phyloP scores from a whole-genome alignment of 1,140 invertebrate species.

The Polypedilum vanderplanki region DNA sequence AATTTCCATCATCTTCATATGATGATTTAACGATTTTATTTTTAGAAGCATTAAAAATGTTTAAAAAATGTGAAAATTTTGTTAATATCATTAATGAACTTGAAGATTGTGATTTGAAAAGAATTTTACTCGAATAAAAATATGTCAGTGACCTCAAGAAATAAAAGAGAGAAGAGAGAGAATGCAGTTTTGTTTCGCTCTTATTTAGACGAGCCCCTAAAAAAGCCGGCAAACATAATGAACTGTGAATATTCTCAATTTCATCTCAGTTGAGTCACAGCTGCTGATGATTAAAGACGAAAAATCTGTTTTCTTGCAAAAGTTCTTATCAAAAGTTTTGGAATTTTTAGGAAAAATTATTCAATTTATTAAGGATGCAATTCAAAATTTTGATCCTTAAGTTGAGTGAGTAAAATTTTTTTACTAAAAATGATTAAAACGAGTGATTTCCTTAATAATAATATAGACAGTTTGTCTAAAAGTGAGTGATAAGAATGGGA shows the following conservation, averaged over 20 bases:
- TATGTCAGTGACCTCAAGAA: neutral
- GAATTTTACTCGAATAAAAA: neutral
- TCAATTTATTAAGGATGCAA: neutral
- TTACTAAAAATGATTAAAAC: neutral
- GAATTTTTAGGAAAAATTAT: neutral
- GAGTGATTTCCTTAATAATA: neutral
- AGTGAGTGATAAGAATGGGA: neutral
- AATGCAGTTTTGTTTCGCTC: neutral
- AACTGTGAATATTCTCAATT: neutral
- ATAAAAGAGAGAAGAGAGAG: neutral
- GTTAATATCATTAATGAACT: neutral
- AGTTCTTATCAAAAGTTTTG: neutral
- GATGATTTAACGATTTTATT: neutral
- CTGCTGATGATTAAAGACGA: neutral
- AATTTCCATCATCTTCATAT: neutral
- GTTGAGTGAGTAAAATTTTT: neutral
- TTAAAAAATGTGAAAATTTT: neutral
- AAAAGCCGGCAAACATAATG: neutral
- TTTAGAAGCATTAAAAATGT: neutral
- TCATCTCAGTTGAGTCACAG: conserved; percentile 2
- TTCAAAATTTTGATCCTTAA: neutral
- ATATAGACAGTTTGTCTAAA: neutral
- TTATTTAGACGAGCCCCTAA: neutral
- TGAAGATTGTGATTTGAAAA: conserved; percentile 22
- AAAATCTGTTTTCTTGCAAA: neutral